phyloP scores from a whole-genome alignment of 2,113 vertebrate species.

The Fregetta grallaria region DNA sequence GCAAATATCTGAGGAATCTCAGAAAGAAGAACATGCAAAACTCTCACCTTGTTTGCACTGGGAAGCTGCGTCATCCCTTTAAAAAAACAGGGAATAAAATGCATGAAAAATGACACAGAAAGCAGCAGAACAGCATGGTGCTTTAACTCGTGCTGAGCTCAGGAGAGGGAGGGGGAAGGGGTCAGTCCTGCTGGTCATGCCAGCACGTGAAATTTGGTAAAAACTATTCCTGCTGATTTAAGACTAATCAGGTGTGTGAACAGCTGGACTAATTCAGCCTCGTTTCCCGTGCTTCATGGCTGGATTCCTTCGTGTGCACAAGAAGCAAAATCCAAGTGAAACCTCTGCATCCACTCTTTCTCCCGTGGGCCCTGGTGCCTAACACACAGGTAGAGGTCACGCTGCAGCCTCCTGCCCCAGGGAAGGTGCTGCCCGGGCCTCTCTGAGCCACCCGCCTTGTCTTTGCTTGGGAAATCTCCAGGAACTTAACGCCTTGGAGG shows the following conservation, averaged over 20 bases:
- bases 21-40: neutral
- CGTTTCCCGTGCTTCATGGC: neutral
- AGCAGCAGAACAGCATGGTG: neutral
- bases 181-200: neutral
- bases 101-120: neutral
- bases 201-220: neutral
- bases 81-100: slow-evolving; percentile 4
- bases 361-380: too few relatives aligned
- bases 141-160: neutral
- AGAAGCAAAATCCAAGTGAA: neutral
- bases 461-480: neutral
- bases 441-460: neutral
- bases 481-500: neutral
- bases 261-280: neutral
- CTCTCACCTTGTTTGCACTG: neutral
- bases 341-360: neutral
- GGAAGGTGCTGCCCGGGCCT: neutral
- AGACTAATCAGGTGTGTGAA: neutral
- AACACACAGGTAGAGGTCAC: neutral
- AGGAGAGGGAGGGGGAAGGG: neutral
- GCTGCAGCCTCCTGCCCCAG: fast-evolving
- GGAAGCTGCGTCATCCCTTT: neutral
- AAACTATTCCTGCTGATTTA: neutral
- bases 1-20: neutral
- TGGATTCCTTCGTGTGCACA: neutral